These are phyloP conservation scores for Phymorhynchus buccinoides DNA, from an alignment of 1,140 invertebrate genomes.

Conservation along the genomic window DNA sequence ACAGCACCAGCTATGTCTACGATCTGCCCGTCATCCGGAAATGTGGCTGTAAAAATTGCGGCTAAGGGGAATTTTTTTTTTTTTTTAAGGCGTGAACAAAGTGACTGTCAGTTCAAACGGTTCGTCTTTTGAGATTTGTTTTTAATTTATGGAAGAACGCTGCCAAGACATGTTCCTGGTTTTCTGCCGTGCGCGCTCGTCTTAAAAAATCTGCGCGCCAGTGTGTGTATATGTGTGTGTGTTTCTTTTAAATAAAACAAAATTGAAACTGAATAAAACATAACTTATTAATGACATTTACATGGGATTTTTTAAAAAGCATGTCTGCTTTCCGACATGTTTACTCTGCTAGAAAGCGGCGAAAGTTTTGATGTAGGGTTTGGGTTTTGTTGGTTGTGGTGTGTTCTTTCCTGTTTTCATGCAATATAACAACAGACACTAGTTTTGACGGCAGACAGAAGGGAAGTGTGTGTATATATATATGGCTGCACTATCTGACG, in stretches of 20 bases:
- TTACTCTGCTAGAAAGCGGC: too few relatives aligned
- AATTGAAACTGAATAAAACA: too few relatives aligned
- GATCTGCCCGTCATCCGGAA: conserved; percentile 96
- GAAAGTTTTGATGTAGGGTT: too few relatives aligned
- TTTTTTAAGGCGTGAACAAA: neutral
- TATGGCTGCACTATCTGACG: too few relatives aligned
- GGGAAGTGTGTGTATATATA: too few relatives aligned
- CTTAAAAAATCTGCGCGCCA: neutral
- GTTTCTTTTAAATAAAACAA: neutral
- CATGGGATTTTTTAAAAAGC: too few relatives aligned
- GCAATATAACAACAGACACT: too few relatives aligned
- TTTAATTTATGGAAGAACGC: neutral
- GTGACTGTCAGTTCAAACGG: neutral
- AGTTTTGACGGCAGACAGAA: too few relatives aligned
- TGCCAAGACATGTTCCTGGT: neutral
- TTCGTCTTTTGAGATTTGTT: neutral
- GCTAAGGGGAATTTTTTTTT: neutral
- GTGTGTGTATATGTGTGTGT: neutral
- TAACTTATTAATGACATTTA: too few relatives aligned
- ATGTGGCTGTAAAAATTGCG: conserved; percentile 75
- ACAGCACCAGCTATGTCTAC: conserved; percentile 94
- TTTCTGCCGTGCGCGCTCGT: neutral
- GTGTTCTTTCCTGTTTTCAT: too few relatives aligned
- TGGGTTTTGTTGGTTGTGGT: too few relatives aligned
- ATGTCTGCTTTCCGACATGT: neutral